Evolutionary conservation across 2,888 invertebrate genomes (phyloP), one percentile per base, ranked within the genome.

Genomic region (Heteropelma amictum): DNA sequence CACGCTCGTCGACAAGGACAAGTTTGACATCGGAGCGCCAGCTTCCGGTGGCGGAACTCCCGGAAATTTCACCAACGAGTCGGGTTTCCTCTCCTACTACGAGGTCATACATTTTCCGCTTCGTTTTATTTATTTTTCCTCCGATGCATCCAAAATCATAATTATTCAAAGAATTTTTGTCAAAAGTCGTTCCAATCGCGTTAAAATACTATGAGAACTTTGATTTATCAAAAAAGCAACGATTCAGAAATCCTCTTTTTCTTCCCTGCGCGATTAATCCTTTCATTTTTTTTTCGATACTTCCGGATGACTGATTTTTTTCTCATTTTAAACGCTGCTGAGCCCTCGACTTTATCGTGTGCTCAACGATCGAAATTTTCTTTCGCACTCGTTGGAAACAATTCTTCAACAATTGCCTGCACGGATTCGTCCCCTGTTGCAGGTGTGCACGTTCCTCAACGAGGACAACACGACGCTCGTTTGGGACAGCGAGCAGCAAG

Each of bases 401-500:
- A 23, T 28, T 28, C 14, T 28, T 49, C 0, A 1, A 49, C 23
- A 14, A 0, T 1, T n/a, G n/a, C n/a, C n/a, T n/a, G n/a, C n/a
- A n/a, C n/a, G n/a, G n/a, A n/a, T n/a, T n/a, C 17, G 6, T 53
- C 33, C 33, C 19, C 2, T 56, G 40, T 75, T 79, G 30, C 73
- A 93, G 93, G 93, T 98, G 58, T 98, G 98, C 88, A 94, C 96
- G 82, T 97, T 98, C 91, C 91, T 98, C 45, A 94, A 95, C 70
- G 95, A 94, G 78, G 95, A 96, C 80, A 97, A 97, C 86, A 97
- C 97, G 0, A 97, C 97, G 0, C 91, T 97, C 3, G 97, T 97
- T 0, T 98, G 97, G 97, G 97, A 97, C 87, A 97, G 97, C 78
- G 97, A 97, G 82, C 97, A 97, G 85, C 96, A 97, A 91, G 97